phyloP scores from a whole-genome alignment of 2,113 vertebrate genomes.

The Podarcis cretensis region DNA sequence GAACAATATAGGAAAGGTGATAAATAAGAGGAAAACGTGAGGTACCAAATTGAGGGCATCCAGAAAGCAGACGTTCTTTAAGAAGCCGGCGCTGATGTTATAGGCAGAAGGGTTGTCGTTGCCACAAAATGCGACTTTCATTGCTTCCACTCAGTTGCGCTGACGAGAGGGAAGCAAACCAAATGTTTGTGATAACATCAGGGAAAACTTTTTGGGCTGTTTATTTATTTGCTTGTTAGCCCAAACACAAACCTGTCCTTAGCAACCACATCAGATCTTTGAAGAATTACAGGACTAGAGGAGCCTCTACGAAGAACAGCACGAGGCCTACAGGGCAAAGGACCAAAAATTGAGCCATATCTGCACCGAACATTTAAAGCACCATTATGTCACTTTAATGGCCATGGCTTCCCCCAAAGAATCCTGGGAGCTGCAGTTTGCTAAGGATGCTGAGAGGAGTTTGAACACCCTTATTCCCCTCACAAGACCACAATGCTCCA shows the following conservation, averaged over 20 bases:
- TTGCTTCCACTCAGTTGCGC: slow-evolving; percentile 60
- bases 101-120: slow-evolving; percentile 82
- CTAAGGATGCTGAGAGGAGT: too few relatives aligned
- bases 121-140: slow-evolving; percentile 92
- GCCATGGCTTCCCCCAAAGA: too few relatives aligned
- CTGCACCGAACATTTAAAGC: too few relatives aligned
- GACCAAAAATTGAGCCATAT: too few relatives aligned
- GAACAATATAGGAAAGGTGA: slow-evolving; percentile 98
- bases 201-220: not conserved
- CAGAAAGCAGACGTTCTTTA: slow-evolving; percentile 95
- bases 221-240: not conserved
- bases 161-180: slow-evolving; percentile 29
- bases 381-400: too few relatives aligned
- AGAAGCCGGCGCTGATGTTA: slow-evolving; percentile 82
- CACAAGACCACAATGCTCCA: too few relatives aligned
- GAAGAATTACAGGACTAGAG: not conserved
- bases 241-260: not conserved
- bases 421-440: too few relatives aligned
- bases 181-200: not conserved
- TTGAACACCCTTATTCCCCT: too few relatives aligned
- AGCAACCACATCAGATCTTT: not conserved
- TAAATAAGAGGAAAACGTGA: slow-evolving; percentile 96
- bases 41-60: slow-evolving; percentile 97
- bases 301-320: not conserved
- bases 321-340: not conserved